phyloP scores from a whole-genome alignment of 92 coral and sea anemone genomes.

The Epizoanthus fatuus region DNA sequence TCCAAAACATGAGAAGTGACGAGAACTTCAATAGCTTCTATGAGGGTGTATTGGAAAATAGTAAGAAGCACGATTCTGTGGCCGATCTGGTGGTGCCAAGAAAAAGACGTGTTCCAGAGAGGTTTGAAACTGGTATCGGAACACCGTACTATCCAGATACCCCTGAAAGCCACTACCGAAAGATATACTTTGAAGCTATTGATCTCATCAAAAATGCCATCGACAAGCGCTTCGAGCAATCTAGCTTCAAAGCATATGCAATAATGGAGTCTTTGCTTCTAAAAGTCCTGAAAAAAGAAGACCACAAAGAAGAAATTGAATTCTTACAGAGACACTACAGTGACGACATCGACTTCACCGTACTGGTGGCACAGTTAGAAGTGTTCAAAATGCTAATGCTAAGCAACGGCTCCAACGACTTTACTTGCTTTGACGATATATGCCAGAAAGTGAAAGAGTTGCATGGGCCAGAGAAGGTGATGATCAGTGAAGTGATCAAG shows the following conservation, averaged over 20 bases:
- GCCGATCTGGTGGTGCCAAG: constrained; percentile 72
- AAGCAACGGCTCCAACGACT: constrained; percentile 44
- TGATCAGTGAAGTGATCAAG: constrained; percentile 70
- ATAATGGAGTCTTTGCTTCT: constrained; percentile 74
- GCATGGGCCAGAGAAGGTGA: constrained; percentile 67
- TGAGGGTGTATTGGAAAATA: constrained; percentile 33
- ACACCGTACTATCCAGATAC: constrained; percentile 73
- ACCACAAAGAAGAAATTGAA: constrained; percentile 68
- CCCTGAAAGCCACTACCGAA: constrained; percentile 65
- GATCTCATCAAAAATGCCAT: constrained; percentile 77
- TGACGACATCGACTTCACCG: constrained; percentile 66
- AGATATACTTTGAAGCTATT: constrained; percentile 74
- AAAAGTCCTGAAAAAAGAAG: constrained; percentile 57
- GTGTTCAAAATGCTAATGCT: constrained; percentile 66
- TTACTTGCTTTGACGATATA: constrained; percentile 70
- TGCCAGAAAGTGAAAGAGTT: constrained; percentile 57
- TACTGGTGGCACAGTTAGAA: constrained; percentile 61
- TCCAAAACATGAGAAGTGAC: constrained; percentile 64
- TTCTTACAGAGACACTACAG: constrained; percentile 55
- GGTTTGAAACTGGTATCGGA: constrained; percentile 72
- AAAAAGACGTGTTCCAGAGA: constrained; percentile 70
- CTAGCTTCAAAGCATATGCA: constrained; percentile 68
- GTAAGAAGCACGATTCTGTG: constrained; percentile 64
- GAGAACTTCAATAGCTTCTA: constrained; percentile 29
- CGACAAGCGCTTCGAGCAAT: constrained; percentile 79